Conservation (phyloP, 2,888 invertebrate species). For the Euspilapteryx auroguttella region DNA sequence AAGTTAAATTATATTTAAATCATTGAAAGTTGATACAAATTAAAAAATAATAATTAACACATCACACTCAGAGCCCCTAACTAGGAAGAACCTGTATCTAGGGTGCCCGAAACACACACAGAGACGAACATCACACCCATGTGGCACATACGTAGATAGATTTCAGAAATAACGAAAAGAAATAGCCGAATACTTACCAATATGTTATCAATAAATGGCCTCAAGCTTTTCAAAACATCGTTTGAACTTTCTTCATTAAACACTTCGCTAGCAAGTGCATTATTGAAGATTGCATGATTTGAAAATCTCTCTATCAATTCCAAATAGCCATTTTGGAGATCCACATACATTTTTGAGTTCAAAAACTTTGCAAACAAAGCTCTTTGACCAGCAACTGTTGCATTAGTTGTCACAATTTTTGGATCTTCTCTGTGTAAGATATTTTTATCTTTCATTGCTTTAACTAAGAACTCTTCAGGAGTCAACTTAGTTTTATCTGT, state of each 20-base stretch:
- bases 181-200: constrained; percentile 20
- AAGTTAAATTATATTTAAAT: constrained; percentile 1
- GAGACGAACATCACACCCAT: no score
- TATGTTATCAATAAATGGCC: constrained; percentile 18
- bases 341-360: constrained; percentile 28
- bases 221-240: constrained; percentile 25
- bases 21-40: no score
- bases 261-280: constrained; percentile 22
- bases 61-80: no score
- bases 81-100: no score
- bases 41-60: no score
- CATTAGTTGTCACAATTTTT: constrained; percentile 15
- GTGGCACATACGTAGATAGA: no score
- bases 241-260: constrained; percentile 24
- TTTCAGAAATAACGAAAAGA: no score
- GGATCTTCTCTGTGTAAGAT: constrained; percentile 18
- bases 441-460: constrained; percentile 13
- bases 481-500: constrained; percentile 8
- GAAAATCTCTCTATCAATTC: constrained; percentile 23
- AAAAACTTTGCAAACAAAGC: constrained; percentile 35
- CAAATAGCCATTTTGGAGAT: constrained; percentile 27
- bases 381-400: constrained; percentile 20
- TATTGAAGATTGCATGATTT: constrained; percentile 36
- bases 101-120: no score
- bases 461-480: constrained; percentile 10